Conservation (phyloP, 2,888 invertebrate genomes). For the Drosophila siamana region DNA sequence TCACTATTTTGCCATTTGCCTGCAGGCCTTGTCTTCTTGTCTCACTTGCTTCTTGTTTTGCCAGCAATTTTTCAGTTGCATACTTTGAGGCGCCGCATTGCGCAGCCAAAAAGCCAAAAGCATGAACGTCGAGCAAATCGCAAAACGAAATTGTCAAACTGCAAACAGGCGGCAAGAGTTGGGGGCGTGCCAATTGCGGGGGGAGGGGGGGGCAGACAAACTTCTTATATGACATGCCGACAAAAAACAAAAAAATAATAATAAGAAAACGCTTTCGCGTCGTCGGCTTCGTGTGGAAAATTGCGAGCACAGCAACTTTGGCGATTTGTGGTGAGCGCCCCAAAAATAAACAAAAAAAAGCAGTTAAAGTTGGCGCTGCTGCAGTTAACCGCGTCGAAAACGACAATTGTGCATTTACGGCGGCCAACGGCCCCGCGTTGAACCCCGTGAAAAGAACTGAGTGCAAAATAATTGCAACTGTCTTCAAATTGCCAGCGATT, state of each 20-base stretch:
- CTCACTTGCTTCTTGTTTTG: conserved; percentile 18
- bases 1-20: background rate
- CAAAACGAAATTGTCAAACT: conserved; percentile 53
- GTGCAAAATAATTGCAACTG: too few relatives aligned
- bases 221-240: conserved; percentile 26
- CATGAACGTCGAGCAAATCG: conserved; percentile 22
- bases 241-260: conserved; percentile 54
- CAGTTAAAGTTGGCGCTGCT: conserved; percentile 66
- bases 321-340: conserved; percentile 69
- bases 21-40: background rate
- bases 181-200: conserved; percentile 44
- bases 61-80: conserved; percentile 53
- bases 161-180: conserved; percentile 17
- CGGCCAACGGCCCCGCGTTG: conserved; percentile 55
- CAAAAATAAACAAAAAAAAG: too few relatives aligned
- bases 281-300: conserved; percentile 71
- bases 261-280: conserved; percentile 50
- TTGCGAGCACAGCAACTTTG: conserved; percentile 63
- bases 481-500: too few relatives aligned
- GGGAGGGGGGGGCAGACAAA: conserved; percentile 35
- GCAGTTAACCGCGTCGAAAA: conserved; percentile 45
- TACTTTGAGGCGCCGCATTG: conserved; percentile 54
- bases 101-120: conserved; percentile 44
- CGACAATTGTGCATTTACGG: conserved; percentile 63
- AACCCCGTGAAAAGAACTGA: too few relatives aligned